Conservation (phyloP, 2,113 vertebrate species). For the Epinephelus fuscoguttatus region DNA sequence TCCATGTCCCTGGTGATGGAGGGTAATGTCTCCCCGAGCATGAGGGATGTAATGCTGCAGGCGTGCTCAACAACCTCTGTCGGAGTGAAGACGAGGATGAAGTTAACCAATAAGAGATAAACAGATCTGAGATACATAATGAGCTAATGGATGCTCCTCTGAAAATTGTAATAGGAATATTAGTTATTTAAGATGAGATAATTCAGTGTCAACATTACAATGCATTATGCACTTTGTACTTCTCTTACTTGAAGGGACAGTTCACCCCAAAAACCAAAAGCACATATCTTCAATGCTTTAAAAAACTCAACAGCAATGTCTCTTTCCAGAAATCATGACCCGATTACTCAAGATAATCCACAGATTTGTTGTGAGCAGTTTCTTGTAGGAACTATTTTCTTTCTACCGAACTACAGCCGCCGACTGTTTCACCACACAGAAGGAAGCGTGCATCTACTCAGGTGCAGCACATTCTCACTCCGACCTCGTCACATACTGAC, state of each 20-base stretch:
- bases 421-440: too few species aligned
- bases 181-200: not conserved
- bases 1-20: slow-evolving; percentile 99
- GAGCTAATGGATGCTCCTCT: not conserved
- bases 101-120: slow-evolving; percentile 32
- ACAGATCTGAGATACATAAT: not conserved
- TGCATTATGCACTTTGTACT: not conserved
- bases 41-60: slow-evolving; percentile 96
- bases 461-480: too few species aligned
- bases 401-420: too few species aligned
- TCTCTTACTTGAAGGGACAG: not conserved
- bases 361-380: too few species aligned
- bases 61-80: slow-evolving; percentile 98
- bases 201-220: not conserved
- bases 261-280: too few species aligned
- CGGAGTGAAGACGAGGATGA: not conserved
- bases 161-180: not conserved
- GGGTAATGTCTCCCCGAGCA: slow-evolving; percentile 96
- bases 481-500: too few species aligned
- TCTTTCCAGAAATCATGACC: too few species aligned
- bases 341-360: too few species aligned
- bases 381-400: too few species aligned
- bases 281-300: too few species aligned
- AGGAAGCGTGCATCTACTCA: too few species aligned
- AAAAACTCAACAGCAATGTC: too few species aligned